A percentile compares a stretch with the other conserved stretches of the same genome.
Conservation (phyloP, 2,797 vertebrate species). For the Falco columbarius region DNA sequence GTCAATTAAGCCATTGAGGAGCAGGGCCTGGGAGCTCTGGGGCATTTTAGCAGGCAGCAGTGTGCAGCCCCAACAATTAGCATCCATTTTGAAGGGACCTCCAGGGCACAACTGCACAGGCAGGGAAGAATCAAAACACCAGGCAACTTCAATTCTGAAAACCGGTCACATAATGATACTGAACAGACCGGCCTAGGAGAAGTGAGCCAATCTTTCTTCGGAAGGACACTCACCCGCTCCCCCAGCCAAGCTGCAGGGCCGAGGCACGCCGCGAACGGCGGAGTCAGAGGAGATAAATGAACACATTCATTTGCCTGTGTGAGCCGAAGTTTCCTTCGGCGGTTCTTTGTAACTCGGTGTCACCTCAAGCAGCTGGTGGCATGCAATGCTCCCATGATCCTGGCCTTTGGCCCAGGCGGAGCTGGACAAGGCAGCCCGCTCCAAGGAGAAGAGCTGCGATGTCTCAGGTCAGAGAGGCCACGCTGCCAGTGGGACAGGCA, state of each 20-base stretch:
- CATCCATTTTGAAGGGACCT: constrained; percentile 95
- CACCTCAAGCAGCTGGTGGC: constrained; percentile 95
- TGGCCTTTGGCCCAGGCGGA: constrained; percentile 94
- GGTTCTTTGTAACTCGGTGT: constrained; percentile 86
- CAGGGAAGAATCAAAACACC: constrained; percentile 82
- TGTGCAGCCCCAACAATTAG: constrained; percentile 97
- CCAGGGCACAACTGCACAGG: constrained; percentile 88
- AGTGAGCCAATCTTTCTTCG: constrained; percentile 75
- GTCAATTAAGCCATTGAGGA: constrained; percentile 99
- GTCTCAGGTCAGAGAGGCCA: constrained; percentile 94
- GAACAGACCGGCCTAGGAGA: constrained; percentile 77
- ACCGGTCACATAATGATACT: constrained; percentile 82
- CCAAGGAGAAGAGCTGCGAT: constrained; percentile 86
- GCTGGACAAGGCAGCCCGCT: constrained; percentile 90
- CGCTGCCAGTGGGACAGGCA: constrained; percentile 85
- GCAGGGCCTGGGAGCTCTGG: constrained; percentile 90
- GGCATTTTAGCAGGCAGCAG: constrained; percentile 91
- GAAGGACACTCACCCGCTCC: constrained; percentile 26
- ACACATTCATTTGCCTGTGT: constrained; percentile 77
- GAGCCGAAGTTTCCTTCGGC: constrained; percentile 76
- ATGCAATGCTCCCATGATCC: constrained; percentile 84
- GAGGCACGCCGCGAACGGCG: background rate
- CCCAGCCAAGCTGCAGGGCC: constrained; percentile 48
- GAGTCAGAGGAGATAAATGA: constrained; percentile 76
- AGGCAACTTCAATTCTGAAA: constrained; percentile 82